Percentiles rank a stretch among this genome's conserved stretches.
Conservation (phyloP, 1,140 invertebrate species). For the Trypoxylus dichotomus region DNA sequence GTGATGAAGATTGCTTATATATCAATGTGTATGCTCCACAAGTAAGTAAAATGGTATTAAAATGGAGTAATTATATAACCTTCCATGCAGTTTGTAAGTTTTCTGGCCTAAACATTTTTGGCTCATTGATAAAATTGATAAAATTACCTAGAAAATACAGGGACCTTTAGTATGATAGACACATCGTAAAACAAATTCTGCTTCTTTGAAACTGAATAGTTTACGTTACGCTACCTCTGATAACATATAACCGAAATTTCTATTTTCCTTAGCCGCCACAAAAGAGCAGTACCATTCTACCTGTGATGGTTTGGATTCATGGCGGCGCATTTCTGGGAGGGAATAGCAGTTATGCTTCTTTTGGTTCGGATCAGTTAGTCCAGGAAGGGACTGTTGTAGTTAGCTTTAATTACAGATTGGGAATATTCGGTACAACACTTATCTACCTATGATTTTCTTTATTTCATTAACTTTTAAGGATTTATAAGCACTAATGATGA, state of each 20-base stretch:
- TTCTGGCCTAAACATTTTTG: too few species aligned
- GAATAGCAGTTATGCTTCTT: conserved; percentile 58
- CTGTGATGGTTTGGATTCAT: conserved; percentile 80
- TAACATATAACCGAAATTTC: too few species aligned
- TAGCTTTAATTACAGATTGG: conserved; percentile 71
- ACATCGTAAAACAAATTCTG: too few species aligned
- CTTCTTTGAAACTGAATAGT: conserved; percentile 8
- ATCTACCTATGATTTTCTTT: too few species aligned
- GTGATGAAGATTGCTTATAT: conserved; percentile 56
- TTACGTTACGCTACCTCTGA: too few species aligned
- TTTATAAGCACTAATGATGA: conserved; percentile 51
- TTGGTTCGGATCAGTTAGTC: conserved; percentile 65
- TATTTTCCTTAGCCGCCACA: background rate
- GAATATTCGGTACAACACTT: conserved; percentile 66
- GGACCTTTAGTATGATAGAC: too few species aligned
- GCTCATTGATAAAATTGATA: too few species aligned
- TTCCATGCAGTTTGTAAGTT: too few species aligned
- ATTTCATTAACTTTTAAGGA: conserved; percentile 36
- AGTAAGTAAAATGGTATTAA: background rate
- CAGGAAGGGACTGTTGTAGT: conserved; percentile 69
- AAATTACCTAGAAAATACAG: too few species aligned
- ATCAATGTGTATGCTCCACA: conserved; percentile 54
- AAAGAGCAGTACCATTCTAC: conserved; percentile 39
- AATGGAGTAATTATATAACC: background rate
- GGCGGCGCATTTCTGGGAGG: conserved; percentile 72